These are phyloP conservation scores for Proisotoma minuta DNA, from an alignment of 2,888 invertebrate genomes.

Conservation along the genomic window DNA sequence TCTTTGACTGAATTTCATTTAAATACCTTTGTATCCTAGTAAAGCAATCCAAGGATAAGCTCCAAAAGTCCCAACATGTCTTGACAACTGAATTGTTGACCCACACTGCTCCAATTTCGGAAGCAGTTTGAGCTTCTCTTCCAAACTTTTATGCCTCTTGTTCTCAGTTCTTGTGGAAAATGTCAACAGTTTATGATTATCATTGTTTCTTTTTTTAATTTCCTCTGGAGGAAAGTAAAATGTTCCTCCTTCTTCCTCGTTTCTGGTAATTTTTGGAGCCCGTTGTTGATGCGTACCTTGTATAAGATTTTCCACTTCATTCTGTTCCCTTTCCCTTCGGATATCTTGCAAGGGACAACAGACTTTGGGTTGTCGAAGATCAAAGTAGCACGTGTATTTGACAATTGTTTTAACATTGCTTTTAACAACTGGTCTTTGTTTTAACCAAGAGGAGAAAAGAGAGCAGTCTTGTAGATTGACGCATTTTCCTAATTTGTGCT, in stretches of 20 bases:
- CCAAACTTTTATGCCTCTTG: too few relatives aligned
- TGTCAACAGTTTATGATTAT: too few relatives aligned
- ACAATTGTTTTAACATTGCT: background rate
- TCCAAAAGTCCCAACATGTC: background rate
- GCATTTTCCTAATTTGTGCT: background rate
- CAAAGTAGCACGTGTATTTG: background rate
- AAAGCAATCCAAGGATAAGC: background rate
- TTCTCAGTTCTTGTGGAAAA: too few relatives aligned
- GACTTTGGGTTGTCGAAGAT: background rate
- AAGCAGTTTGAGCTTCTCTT: too few relatives aligned
- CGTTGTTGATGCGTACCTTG: too few relatives aligned
- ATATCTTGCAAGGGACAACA: background rate
- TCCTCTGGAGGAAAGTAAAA: too few relatives aligned
- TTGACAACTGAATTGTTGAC: background rate
- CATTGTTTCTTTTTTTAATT: too few relatives aligned
- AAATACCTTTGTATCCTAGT: background rate
- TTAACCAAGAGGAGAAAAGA: background rate
- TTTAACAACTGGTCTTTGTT: background rate
- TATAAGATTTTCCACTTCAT: background rate
- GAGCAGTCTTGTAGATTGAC: background rate
- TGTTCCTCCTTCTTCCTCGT: too few relatives aligned
- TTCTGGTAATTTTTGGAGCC: too few relatives aligned
- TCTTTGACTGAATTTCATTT: too few relatives aligned
- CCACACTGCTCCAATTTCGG: background rate
- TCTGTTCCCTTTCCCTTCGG: background rate